phyloP scores from a whole-genome alignment of 2,113 vertebrate species.

The Mustelus asterias region DNA sequence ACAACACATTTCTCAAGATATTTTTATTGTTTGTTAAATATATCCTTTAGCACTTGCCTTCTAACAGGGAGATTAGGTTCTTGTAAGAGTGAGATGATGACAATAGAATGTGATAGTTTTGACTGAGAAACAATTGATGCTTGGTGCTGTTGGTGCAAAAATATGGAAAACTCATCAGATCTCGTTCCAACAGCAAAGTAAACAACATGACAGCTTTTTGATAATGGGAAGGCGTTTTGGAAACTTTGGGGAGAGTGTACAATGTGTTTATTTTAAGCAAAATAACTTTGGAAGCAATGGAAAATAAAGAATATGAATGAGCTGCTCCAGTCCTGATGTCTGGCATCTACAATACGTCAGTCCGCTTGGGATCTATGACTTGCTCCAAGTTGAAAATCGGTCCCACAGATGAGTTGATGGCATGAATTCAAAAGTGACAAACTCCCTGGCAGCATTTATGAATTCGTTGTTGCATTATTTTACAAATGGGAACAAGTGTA shows the following conservation, averaged over 20 bases:
- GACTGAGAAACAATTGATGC: not conserved
- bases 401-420: not conserved
- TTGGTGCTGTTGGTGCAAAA: not conserved
- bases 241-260: not conserved
- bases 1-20: not conserved
- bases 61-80: not conserved
- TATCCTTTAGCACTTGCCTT: not conserved
- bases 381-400: not conserved
- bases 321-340: not conserved
- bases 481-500: not conserved
- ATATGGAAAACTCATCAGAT: not conserved
- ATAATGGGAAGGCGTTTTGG: not conserved
- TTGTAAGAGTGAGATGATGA: not conserved
- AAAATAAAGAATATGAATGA: not conserved
- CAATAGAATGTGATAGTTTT: not conserved
- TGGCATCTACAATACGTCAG: not conserved
- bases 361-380: not conserved
- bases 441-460: not conserved
- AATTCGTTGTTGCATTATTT: not conserved
- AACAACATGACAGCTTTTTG: not conserved
- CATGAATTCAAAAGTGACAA: not conserved
- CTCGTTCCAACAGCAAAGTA: not conserved
- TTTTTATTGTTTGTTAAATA: not conserved
- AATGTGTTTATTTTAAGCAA: not conserved
- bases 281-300: not conserved